Base-by-base conservation (phyloP, 2,888 invertebrate genomes). In the Hylaea fasciaria region DNA sequence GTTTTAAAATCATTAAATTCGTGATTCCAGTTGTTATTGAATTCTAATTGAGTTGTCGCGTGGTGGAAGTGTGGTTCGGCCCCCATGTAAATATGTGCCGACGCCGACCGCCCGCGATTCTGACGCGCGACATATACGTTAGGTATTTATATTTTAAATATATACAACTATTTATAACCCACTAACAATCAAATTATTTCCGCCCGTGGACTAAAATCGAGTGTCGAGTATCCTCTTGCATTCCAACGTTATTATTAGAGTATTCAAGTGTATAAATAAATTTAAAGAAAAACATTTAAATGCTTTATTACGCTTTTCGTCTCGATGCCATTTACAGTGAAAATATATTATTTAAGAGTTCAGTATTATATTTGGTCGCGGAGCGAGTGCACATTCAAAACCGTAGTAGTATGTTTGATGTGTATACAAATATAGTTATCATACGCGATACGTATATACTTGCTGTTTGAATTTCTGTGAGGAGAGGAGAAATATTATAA, bases 231-330 rank as follows among this genome's bases (percentile, higher is more conserved):
- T 77, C 87, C 86, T 83, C 81, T 86, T 89, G 91, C 91, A 91
- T 91, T 91, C 91, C 91, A 22, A 90, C 83, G 78, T 82, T 85
- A 77, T 74, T 78, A 78, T 84, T 85, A 86, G 81, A 81, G 71
- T 73, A 55, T 37, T 55, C 47, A 64, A 64, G 56, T 66, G 76
- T 73, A 74, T 12, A 13, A 70, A 66, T 22, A 22, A 22, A 22
- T 22, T n/a, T n/a, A 65, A 57, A 64, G 64, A 69, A 72, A 50
- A 71, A 73, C 69, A 32, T 5, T 1, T 14, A 67, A 65, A 66
- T 72, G 72, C 70, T 70, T 70, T 40, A 73, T 74, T 72, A 72
- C 70, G 78, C 77, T 78, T 80, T 69, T 68, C 64, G 53, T 71
- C 69, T 72, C 74, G 70, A 73, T 76, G 71, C 55, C 41, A 55